Evolutionary conservation across 2,113 vertebrate genomes (phyloP), one percentile per base, ranked within the genome.

Genomic region (Dicrurus megarhynchus): DNA sequence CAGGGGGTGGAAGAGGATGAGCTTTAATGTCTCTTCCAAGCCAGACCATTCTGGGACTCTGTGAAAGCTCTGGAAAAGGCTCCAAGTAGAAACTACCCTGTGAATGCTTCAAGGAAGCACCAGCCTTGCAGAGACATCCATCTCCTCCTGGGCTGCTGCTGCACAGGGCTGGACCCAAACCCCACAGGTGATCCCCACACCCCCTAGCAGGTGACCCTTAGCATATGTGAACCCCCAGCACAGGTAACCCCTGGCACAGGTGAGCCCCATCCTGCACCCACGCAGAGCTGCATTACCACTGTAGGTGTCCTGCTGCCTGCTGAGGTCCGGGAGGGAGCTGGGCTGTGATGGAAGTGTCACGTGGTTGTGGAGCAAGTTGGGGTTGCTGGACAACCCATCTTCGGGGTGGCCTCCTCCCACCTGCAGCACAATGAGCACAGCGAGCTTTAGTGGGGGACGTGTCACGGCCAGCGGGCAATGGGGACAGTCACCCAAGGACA

Each of bases 271-370:
- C 21, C 47, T 27, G 44, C 61, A 42, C 7, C 60, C 1, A 0
- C 46, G 90, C 44, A 18, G 50, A 42, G 84, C 69, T 76, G 89
- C 57, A 99, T 98, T 92, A 99, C 99, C 98, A 4, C 98, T 98
- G 67, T 99, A 99, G 14, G 98, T 97, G 92, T 99, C 99, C 2
- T 99, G 98, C n/a, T 98, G 99, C 90, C 99, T 95, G 3, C 59
- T 89, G 59, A 98, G 98, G 53, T 98, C 98, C 0, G 98, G 98
- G 56, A 98, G 97, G 33, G 99, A 95, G 39, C 97, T 97, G 39
- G 99, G 97, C 88, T 99, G 99, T 16, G 99, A 97, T 42, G 99
- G 98, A 71, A 99, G 98, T 4, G 99, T 97, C 12, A 99, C 98
- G 15, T 99, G 99, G 92, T 98, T 98, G 93, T 99, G 99, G 92